A percentile compares a stretch with the other conserved stretches of the same genome.
phyloP scores from a whole-genome alignment of 1,140 invertebrate genomes.

The Varroa destructor region DNA sequence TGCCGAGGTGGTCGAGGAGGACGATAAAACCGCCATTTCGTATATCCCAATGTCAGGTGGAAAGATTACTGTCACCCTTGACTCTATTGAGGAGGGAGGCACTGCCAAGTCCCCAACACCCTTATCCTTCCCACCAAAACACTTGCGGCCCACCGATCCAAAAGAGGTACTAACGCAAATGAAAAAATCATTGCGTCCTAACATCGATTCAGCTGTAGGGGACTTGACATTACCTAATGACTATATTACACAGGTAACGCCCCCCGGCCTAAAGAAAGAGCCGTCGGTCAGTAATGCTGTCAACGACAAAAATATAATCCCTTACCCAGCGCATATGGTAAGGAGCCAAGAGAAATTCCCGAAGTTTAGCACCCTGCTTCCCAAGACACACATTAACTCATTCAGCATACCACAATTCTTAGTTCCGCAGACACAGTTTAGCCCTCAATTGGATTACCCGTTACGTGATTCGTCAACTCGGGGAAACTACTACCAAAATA shows the following conservation, averaged over 20 bases:
- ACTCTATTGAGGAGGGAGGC: slow-evolving; percentile 5
- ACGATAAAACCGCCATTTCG: slow-evolving; percentile 20
- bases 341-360: slow-evolving; percentile 22
- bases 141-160: neutral
- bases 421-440: slow-evolving; percentile 21
- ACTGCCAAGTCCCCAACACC: neutral
- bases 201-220: neutral
- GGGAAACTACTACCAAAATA: neutral
- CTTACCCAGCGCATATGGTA: neutral
- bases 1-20: slow-evolving; percentile 13
- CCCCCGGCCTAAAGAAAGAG: slow-evolving; percentile 9
- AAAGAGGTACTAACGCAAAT: slow-evolving; percentile 12
- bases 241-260: slow-evolving; percentile 12
- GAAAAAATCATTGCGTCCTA: slow-evolving; percentile 14
- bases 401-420: slow-evolving; percentile 13
- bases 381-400: neutral
- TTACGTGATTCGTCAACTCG: neutral
- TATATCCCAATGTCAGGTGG: slow-evolving; percentile 17
- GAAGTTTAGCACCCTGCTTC: neutral
- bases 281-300: slow-evolving; percentile 5
- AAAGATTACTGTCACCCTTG: slow-evolving; percentile 19
- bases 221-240: slow-evolving; percentile 11
- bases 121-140: slow-evolving; percentile 13
- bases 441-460: slow-evolving; percentile 14
- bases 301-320: slow-evolving; percentile 4